A percentile compares a stretch with the other conserved stretches of the same genome.
Conservation (phyloP, 2,888 invertebrate genomes). For the Lordiphosa andalusiaca region DNA sequence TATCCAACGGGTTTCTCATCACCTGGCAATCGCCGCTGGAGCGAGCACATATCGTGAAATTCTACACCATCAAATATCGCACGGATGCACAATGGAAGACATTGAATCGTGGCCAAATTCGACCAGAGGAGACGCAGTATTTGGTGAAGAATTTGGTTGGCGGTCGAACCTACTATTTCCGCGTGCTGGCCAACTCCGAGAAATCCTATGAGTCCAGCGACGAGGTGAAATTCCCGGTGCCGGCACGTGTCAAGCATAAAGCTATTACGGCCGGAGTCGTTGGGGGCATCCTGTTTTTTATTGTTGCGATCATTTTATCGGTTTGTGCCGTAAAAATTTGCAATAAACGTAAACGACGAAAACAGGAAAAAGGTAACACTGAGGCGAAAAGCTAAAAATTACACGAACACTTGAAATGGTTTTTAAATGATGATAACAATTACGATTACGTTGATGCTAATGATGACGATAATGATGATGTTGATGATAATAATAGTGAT, state of each 20-base stretch:
- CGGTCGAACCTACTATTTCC: constrained; percentile 94
- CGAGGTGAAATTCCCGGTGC: constrained; percentile 92
- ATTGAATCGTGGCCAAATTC: constrained; percentile 92
- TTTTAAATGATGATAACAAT: constrained; percentile 53
- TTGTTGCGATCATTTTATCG: constrained; percentile 97
- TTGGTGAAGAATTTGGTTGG: constrained; percentile 96
- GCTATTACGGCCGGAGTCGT: constrained; percentile 98
- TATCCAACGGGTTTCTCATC: constrained; percentile 93
- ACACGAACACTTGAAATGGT: constrained; percentile 72
- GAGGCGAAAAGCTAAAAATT: constrained; percentile 61
- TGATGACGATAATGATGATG: constrained; percentile 23
- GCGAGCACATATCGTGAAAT: constrained; percentile 89
- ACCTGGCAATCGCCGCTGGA: constrained; percentile 94
- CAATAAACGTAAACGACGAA: constrained; percentile 97
- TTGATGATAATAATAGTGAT: constrained; percentile 27
- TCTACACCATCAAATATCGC: constrained; percentile 95
- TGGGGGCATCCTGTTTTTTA: constrained; percentile 97
- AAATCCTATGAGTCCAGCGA: constrained; percentile 93
- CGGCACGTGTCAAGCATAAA: constrained; percentile 95
- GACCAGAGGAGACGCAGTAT: constrained; percentile 93
- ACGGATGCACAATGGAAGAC: constrained; percentile 94
- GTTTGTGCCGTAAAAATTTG: constrained; percentile 98
- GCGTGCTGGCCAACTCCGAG: constrained; percentile 92
- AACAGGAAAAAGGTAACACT: constrained; percentile 96
- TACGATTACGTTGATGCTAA: constrained; percentile 21